phyloP scores from a whole-genome alignment of 2,113 vertebrate species.

The Apodemus speciosus region DNA sequence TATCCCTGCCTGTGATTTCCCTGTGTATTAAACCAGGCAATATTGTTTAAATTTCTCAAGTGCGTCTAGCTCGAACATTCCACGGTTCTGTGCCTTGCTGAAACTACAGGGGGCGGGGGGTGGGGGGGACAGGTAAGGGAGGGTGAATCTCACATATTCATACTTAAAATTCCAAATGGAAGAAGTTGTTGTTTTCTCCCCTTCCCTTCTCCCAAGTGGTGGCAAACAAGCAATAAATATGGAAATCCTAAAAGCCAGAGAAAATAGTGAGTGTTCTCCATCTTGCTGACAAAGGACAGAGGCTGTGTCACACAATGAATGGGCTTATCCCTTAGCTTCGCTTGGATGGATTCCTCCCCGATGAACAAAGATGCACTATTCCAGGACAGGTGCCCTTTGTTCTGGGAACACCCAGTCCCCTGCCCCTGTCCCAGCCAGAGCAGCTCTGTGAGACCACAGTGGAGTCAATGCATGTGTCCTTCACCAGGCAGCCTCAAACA shows the following conservation, averaged over 20 bases:
- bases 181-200: constrained; percentile 57
- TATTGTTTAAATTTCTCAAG: neutral
- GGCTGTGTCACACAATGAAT: constrained; percentile 50
- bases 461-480: neutral
- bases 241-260: constrained; percentile 80
- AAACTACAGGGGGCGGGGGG: constrained; percentile 28
- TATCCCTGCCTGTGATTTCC: neutral
- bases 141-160: neutral
- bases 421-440: neutral
- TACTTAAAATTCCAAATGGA: constrained; percentile 74
- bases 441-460: neutral
- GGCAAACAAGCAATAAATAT: constrained; percentile 83
- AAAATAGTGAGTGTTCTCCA: constrained; percentile 60
- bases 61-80: neutral
- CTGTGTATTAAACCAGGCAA: neutral
- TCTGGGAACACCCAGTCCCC: constrained; percentile 3
- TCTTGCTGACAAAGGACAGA: constrained; percentile 55
- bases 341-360: neutral
- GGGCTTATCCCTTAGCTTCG: constrained; percentile 17
- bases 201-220: constrained; percentile 46
- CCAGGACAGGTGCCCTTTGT: constrained; percentile 57
- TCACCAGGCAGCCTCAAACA: neutral
- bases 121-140: neutral
- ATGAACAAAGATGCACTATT: neutral
- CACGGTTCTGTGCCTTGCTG: neutral